Evolutionary conservation across 2,888 invertebrate genomes (phyloP).

Genomic region (Parnassius glacialis): DNA sequence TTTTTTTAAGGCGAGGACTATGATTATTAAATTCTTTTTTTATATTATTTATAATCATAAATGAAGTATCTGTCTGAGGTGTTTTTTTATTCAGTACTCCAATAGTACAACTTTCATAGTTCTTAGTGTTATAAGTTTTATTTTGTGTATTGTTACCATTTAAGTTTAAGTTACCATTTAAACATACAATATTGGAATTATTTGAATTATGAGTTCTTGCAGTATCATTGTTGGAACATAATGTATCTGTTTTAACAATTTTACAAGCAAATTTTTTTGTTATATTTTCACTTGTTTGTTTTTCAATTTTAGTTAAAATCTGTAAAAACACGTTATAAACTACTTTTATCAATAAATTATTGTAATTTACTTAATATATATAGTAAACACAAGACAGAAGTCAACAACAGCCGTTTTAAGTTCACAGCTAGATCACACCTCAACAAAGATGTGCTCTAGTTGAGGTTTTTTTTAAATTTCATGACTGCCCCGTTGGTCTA

Average conservation of each 20-base stretch:
- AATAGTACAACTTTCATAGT: neutral
- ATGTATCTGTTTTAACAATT: neutral
- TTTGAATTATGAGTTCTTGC: neutral
- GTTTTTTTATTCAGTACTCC: neutral
- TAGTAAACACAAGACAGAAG: too few species aligned
- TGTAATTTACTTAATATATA: too few species aligned
- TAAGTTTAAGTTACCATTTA: neutral
- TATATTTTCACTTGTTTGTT: neutral
- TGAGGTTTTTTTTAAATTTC: too few species aligned
- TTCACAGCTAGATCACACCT: too few species aligned
- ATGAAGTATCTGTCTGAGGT: neutral
- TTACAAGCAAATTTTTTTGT: neutral
- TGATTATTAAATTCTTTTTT: neutral
- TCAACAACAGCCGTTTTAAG: too few species aligned
- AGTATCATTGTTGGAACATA: neutral
- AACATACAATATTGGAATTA: neutral
- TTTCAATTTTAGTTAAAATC: neutral
- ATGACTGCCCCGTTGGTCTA: too few species aligned
- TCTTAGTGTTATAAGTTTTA: neutral
- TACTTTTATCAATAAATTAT: too few species aligned
- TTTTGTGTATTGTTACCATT: neutral
- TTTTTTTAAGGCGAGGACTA: neutral
- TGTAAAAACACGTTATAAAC: too few species aligned
- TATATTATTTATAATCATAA: neutral
- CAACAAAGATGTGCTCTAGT: too few species aligned